Conservation (phyloP, 2,797 vertebrate genomes). For the Microhierax caerulescens region DNA sequence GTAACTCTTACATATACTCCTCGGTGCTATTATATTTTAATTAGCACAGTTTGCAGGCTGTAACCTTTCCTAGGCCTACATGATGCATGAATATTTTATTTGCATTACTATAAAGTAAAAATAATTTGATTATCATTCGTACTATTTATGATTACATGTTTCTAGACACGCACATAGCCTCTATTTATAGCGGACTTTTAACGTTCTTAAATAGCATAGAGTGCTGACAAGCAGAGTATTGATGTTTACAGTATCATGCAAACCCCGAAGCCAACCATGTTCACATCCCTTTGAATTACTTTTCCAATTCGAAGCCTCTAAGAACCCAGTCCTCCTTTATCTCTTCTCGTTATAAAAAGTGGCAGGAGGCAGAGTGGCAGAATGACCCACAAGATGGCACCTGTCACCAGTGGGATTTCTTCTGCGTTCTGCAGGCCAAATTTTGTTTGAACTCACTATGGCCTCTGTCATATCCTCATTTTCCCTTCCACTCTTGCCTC, state of each 20-base stretch:
- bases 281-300: slow-evolving; percentile 77
- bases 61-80: slow-evolving; percentile 56
- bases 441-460: slow-evolving; percentile 96
- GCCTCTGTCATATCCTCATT: slow-evolving; percentile 96
- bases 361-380: slow-evolving; percentile 97
- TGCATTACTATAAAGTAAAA: slow-evolving; percentile 55
- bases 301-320: slow-evolving; percentile 66
- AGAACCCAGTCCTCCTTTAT: slow-evolving; percentile 75
- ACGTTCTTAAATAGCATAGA: slow-evolving; percentile 59
- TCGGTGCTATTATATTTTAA: slow-evolving; percentile 51
- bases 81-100: slow-evolving; percentile 60
- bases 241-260: slow-evolving; percentile 62
- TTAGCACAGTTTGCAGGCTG: slow-evolving; percentile 27
- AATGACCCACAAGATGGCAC: slow-evolving; percentile 99
- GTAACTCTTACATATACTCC: slow-evolving; percentile 23
- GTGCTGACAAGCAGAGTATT: slow-evolving; percentile 48
- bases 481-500: slow-evolving; percentile 90
- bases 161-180: slow-evolving; percentile 2
- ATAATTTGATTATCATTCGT: slow-evolving; percentile 52
- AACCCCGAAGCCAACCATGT: slow-evolving; percentile 65
- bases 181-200: slow-evolving; percentile 30
- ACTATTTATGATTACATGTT: slow-evolving; percentile 26
- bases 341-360: slow-evolving; percentile 90
- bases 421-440: slow-evolving; percentile 96
- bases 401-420: slow-evolving; percentile 94